Evolutionary conservation across 2,888 invertebrate species (phyloP).

Genomic region (Eristalis arbustorum): DNA sequence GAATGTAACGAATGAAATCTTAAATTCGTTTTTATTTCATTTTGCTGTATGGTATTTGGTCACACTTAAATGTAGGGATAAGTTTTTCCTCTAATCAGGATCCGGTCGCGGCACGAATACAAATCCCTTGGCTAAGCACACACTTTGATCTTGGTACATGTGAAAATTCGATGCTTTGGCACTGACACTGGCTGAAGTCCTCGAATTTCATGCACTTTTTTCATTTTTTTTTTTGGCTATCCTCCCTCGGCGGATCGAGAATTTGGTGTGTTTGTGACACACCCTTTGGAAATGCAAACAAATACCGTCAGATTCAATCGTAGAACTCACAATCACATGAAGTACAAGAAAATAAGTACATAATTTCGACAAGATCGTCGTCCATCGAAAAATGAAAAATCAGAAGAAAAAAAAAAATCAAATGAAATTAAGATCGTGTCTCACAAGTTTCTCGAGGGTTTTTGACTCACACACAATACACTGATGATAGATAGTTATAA

Average conservation of each 20-base stretch:
- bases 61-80: background rate
- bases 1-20: background rate
- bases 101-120: background rate
- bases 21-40: background rate
- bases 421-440: conserved; percentile 22
- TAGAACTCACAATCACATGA: background rate
- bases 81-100: background rate
- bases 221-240: background rate
- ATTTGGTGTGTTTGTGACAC: conserved; percentile 17
- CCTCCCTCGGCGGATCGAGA: background rate
- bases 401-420: background rate
- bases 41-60: background rate
- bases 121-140: background rate
- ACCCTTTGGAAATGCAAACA: conserved; percentile 22
- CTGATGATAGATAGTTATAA: background rate
- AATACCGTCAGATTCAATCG: background rate
- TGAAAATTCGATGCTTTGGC: background rate
- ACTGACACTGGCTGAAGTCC: background rate
- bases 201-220: conserved; percentile 13
- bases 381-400: background rate
- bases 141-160: background rate
- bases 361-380: background rate
- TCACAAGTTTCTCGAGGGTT: background rate
- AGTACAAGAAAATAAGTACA: background rate
- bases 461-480: conserved; percentile 26